phyloP scores from a whole-genome alignment of 2,113 vertebrate genomes.

The Phaethon lepturus region DNA sequence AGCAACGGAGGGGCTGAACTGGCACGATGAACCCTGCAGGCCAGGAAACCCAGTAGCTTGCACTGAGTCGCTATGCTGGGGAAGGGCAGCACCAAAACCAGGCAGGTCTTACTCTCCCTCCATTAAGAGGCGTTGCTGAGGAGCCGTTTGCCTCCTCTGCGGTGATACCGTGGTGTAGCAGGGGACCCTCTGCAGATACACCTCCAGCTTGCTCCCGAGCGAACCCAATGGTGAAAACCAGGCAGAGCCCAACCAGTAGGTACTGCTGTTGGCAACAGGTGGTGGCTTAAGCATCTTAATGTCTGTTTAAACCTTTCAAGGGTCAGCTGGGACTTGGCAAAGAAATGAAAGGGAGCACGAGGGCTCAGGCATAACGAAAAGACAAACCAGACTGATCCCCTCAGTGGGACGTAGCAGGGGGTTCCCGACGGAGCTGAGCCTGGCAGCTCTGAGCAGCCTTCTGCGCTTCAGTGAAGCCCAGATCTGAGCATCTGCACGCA shows the following conservation, averaged over 20 bases:
- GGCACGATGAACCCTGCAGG: rapidly evolving
- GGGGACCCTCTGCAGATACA: background rate
- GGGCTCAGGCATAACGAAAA: background rate
- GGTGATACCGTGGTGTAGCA: rapidly evolving
- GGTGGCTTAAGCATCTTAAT: background rate
- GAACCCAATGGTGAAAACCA: background rate
- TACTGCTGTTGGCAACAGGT: background rate
- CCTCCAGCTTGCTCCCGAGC: background rate
- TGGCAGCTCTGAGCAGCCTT: background rate
- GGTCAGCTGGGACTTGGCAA: background rate
- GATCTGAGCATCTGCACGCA: background rate
- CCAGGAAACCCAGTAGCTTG: rapidly evolving
- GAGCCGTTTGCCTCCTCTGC: background rate
- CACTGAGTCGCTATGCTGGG: rapidly evolving
- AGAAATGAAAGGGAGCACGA: background rate
- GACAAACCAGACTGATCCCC: background rate
- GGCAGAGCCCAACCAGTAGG: background rate
- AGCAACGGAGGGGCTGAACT: background rate
- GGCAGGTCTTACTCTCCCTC: background rate
- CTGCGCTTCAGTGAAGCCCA: background rate
- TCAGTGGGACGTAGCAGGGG: rapidly evolving
- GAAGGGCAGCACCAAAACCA: background rate
- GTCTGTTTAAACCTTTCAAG: background rate
- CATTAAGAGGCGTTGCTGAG: background rate
- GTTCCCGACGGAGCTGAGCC: background rate